Base-by-base conservation (phyloP, 64 coral and sea anemone genomes). In the Platygyra sinensis region DNA sequence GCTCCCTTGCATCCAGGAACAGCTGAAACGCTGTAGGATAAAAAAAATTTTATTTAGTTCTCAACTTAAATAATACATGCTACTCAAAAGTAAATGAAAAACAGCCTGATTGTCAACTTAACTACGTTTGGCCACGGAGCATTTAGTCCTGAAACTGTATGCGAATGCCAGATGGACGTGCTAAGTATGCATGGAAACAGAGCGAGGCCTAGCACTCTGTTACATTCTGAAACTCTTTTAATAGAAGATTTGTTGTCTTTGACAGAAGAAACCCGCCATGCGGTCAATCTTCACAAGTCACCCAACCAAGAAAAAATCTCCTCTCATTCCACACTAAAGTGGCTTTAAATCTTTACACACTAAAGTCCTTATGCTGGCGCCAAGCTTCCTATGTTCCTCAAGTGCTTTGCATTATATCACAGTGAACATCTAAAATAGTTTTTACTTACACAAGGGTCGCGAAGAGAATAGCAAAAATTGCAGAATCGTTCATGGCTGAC, bases 401-500 rank as follows among this genome's bases (percentile, higher is more conserved):
- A 55, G 25, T 27, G 28, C 15, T 61, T 30, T 80, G 30, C 60
- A 19, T 61, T 28, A 64, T 3, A 71, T 17, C 22, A 50, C n/a
- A 50, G n/a, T 28, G 32, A 62, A 62, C 59, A 81, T 29, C 19
- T 17, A 7, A 22, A 7, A n/a, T 24, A 10, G 9, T 4, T 17
- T 72, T 24, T 72, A 85, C 81, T 85, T 85, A 85, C 81, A 14
- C 22, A 15, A 85, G 63, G 63, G 52, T 64, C 36, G 22, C 81
- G 60, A 69, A 50, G 36, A 85, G 63, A 85, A 67, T 25, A 7
- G 20, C 63, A 72, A 71, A 85, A 38, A 51, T 50, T n/a, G 62
- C 19, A 51, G 81, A 49, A 31, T 29, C 38, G 22, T 85, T 72
- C 62, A 85, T 83, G 62, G 81, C 25, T 85, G 81, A 85, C 63